These are phyloP conservation scores for Caloenas nicobarica DNA, from an alignment of 2,113 vertebrate genomes.

Conservation along the genomic window DNA sequence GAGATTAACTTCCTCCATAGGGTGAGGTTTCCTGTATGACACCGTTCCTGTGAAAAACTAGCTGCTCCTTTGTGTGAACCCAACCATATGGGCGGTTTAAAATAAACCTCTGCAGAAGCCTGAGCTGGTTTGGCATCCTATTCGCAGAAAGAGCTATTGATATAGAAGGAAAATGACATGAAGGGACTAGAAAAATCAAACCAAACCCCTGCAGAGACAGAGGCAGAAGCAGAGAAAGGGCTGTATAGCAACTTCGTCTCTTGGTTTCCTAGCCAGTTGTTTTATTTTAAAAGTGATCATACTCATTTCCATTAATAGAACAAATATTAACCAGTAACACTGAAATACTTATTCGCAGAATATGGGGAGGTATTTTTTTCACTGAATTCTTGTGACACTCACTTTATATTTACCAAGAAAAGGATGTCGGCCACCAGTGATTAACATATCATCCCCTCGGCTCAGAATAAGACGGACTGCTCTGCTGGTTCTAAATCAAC, in stretches of 20 bases:
- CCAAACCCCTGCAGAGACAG: neutral
- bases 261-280: neutral
- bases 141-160: neutral
- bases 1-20: neutral
- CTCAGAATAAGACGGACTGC: constrained; percentile 85
- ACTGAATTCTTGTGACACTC: constrained; percentile 15
- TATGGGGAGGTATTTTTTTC: neutral
- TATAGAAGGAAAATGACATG: neutral
- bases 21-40: neutral
- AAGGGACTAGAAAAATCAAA: neutral
- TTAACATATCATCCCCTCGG: constrained; percentile 88
- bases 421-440: constrained; percentile 85
- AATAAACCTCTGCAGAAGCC: neutral
- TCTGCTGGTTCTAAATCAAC: constrained; percentile 76
- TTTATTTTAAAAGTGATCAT: neutral
- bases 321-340: neutral
- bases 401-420: constrained; percentile 89
- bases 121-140: neutral
- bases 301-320: neutral
- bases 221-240: neutral
- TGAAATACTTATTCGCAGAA: neutral
- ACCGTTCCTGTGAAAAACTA: neutral
- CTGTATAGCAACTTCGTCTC: neutral
- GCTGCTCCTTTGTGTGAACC: neutral
- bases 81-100: neutral